Percentiles rank a stretch among this genome's conserved stretches.
Conservation (phyloP, 2,797 vertebrate species). For the Phrynocephalus vlangalii region DNA sequence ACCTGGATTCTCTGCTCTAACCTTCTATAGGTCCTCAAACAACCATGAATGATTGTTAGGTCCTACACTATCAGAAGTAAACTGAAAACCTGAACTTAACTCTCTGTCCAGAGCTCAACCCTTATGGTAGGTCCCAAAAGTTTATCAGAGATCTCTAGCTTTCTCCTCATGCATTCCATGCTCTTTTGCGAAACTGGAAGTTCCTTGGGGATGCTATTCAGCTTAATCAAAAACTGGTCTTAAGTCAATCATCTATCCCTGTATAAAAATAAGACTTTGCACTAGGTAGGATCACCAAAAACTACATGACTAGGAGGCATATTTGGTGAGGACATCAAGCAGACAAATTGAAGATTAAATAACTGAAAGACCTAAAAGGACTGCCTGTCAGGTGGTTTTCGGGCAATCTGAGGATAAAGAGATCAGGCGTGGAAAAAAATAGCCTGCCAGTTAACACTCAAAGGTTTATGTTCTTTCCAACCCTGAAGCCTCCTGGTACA, state of each 20-base stretch:
- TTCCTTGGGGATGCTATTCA: neutral
- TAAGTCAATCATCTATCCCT: neutral
- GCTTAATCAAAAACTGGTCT: neutral
- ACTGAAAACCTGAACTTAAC: neutral
- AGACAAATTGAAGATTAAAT: slow-evolving; percentile 12
- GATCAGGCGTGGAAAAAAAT: neutral
- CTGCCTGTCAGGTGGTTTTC: neutral
- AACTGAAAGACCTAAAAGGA: neutral
- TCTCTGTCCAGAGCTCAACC: neutral
- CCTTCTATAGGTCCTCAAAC: neutral
- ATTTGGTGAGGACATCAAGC: neutral
- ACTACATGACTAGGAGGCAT: neutral
- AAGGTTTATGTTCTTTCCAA: neutral
- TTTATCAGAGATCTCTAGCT: neutral
- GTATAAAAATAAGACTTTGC: neutral
- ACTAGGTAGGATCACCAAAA: neutral
- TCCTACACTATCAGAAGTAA: neutral
- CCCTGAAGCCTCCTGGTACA: neutral
- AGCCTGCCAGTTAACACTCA: neutral
- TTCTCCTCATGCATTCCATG: too few relatives aligned
- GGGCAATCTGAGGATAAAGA: neutral
- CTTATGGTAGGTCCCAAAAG: neutral
- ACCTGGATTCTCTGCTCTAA: neutral
- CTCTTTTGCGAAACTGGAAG: neutral
- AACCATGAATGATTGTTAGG: neutral